Base-by-base conservation (phyloP, 2,797 vertebrate species). In the Clarias laeviceps region DNA sequence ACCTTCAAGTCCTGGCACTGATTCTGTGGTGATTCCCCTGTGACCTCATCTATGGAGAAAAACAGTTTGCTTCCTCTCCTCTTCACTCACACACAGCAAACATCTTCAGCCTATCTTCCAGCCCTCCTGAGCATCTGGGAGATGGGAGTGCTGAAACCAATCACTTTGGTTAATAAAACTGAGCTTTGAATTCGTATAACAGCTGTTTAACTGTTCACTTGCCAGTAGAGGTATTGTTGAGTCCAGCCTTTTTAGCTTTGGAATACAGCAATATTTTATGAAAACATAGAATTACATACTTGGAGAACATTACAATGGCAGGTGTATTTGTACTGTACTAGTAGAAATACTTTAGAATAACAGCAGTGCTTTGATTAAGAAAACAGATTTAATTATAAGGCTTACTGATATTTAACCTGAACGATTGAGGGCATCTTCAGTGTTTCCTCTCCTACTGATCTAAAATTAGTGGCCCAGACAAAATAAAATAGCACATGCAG, bases 1-100 rank as follows among this genome's bases (percentile, higher is more conserved):
- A 90, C 83, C 88, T 88, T 15, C 69, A 37, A 84, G 85, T 85
- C 90, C 89, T 88, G 90, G 87, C 86, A 86, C 89, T 88, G 83
- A 82, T 88, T 90, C 85, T 65, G 6, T 85, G 80, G 90, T 83
- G 87, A 91, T 88, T 34, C 88, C 84, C 76, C 68, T 68, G 80
- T 85, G 88, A 87, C 85, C 86, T 84, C 61, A 84, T 85, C 84
- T 83, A 79, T 84, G 82, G 88, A 85, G 87, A 83, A 88, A 83
- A 64, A 69, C 82, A 82, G 50, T 70, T 57, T 34, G 56, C 59
- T 82, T 84, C 69, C 81, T 61, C 64, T 68, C 37, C 68, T 85
- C 59, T 82, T 72, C 9, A 20, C 72, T 84, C 76, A 22, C 66
- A 76, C 79, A 72, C 78, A 59, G 80, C 80, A 86, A 89, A 87